Conservation (phyloP, 2,888 invertebrate species). For the Apamea anceps region DNA sequence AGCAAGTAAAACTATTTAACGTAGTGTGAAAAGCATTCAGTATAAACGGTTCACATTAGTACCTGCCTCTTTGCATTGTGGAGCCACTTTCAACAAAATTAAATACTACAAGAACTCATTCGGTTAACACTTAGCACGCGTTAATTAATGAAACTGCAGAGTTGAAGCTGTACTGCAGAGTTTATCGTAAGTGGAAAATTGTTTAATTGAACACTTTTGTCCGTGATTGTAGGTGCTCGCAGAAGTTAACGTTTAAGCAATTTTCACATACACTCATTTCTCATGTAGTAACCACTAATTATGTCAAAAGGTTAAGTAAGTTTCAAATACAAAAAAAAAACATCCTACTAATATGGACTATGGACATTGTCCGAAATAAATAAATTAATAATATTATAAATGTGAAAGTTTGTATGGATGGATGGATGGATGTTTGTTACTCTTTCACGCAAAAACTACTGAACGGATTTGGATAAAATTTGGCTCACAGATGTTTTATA, state of each 20-base stretch:
- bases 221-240: background rate
- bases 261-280: background rate
- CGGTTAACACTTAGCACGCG: conserved; percentile 37
- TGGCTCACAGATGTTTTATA: no score
- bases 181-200: conserved; percentile 34
- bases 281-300: no score
- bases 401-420: no score
- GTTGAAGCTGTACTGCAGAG: conserved; percentile 17
- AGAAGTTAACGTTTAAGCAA: background rate
- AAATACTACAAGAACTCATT: conserved; percentile 52
- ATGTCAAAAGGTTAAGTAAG: background rate
- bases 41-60: conserved; percentile 32
- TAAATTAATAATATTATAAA: no score
- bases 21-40: conserved; percentile 29
- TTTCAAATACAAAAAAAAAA: background rate
- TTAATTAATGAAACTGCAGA: conserved; percentile 42
- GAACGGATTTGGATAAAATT: no score
- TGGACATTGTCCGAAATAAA: no score
- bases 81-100: conserved; percentile 43
- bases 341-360: no score
- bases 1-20: conserved; percentile 23
- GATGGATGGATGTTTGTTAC: no score
- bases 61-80: conserved; percentile 4
- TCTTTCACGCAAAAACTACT: no score
- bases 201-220: background rate